A percentile compares a stretch with the other conserved stretches of the same genome.
Conservation (phyloP, 2,113 vertebrate genomes). For the Oreochromis niloticus region DNA sequence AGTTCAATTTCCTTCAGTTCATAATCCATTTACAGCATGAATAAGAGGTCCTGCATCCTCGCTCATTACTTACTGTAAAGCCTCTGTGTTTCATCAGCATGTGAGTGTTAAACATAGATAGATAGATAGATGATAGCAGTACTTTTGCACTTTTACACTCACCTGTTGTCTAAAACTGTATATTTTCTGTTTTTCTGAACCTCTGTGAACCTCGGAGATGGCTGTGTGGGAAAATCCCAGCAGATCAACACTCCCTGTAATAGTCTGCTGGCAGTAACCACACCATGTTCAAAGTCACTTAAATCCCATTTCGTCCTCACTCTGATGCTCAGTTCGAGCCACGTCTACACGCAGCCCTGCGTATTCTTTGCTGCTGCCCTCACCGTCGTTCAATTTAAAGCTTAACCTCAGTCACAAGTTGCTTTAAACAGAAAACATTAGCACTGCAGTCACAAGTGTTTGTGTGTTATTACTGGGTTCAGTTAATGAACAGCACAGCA, state of each 20-base stretch:
- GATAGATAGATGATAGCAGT: fast-evolving
- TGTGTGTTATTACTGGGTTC: not conserved
- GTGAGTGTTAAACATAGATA: not conserved
- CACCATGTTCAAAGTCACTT: not conserved
- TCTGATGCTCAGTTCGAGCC: not conserved
- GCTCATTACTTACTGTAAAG: not conserved
- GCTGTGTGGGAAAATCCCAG: not conserved
- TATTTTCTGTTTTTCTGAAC: not conserved
- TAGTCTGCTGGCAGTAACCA: not conserved
- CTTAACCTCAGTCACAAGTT: not conserved
- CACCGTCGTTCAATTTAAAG: not conserved
- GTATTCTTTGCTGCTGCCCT: not conserved
- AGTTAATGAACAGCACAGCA: not conserved
- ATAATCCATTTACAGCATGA: not conserved
- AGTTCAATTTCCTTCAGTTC: not conserved
- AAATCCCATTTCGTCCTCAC: not conserved
- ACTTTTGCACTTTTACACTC: not conserved
- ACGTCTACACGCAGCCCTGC: not conserved
- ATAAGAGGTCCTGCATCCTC: not conserved
- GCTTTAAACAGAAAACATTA: not conserved
- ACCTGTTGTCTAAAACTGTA: not conserved
- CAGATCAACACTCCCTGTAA: not conserved
- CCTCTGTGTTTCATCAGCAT: not conserved
- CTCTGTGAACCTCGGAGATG: not conserved
- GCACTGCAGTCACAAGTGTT: not conserved